phyloP scores from a whole-genome alignment of 2,113 vertebrate species.

The Mobula hypostoma region DNA sequence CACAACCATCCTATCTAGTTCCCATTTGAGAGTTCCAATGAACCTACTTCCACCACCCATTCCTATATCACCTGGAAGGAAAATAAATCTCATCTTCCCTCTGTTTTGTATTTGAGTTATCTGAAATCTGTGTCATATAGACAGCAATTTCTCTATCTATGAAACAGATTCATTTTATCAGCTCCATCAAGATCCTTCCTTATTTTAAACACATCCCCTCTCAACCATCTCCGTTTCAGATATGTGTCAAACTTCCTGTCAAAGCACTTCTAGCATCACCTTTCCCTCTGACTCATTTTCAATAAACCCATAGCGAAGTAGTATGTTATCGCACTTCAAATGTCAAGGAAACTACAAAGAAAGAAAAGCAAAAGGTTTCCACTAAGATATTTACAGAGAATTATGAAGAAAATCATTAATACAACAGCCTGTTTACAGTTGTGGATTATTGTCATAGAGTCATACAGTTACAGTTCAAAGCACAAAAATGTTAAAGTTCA shows the following conservation, averaged over 20 bases:
- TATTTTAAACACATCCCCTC: neutral
- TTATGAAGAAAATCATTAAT: neutral
- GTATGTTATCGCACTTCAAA: neutral
- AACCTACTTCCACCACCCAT: neutral
- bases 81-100: neutral
- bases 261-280: neutral
- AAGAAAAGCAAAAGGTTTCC: neutral
- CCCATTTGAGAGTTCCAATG: neutral
- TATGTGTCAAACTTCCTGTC: neutral
- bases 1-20: neutral
- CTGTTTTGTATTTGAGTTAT: neutral
- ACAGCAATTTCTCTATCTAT: neutral
- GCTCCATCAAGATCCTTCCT: neutral
- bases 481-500: no score
- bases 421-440: neutral
- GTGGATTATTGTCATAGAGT: neutral
- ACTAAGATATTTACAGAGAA: neutral
- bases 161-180: neutral
- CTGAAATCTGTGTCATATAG: neutral
- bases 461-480: no score
- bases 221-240: neutral
- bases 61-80: neutral
- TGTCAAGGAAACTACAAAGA: neutral
- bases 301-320: neutral
- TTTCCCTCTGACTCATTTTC: neutral